Conservation (phyloP, 2,888 invertebrate species). For the Patella pellucida region DNA sequence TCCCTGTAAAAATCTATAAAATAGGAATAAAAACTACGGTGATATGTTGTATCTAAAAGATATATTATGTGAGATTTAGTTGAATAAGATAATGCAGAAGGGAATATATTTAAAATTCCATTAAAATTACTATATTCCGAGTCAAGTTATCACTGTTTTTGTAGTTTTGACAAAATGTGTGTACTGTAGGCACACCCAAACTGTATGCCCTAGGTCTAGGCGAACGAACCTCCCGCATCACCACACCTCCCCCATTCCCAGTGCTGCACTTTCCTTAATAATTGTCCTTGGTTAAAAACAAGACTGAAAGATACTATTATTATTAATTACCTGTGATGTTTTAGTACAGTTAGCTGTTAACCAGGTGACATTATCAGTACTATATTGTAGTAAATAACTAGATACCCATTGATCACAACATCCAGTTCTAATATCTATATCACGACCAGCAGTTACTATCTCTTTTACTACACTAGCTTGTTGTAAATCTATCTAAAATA, state of each 20-base stretch:
- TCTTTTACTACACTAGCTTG: constrained; percentile 39
- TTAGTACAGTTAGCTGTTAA: not conserved
- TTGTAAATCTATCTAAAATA: constrained; percentile 37
- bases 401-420: constrained; percentile 48
- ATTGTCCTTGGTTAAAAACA: too few relatives aligned
- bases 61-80: too few relatives aligned
- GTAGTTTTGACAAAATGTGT: too few relatives aligned
- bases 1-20: constrained; percentile 41
- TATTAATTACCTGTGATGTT: too few relatives aligned
- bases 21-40: not conserved
- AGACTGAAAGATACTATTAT: too few relatives aligned
- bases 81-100: too few relatives aligned
- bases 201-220: too few relatives aligned
- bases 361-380: constrained; percentile 44
- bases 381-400: constrained; percentile 42
- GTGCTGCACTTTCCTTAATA: not conserved
- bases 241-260: constrained; percentile 17
- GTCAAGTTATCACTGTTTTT: too few relatives aligned
- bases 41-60: not conserved
- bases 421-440: constrained; percentile 29
- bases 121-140: too few relatives aligned
- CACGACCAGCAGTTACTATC: constrained; percentile 43
- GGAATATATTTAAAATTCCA: too few relatives aligned
- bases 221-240: too few relatives aligned
- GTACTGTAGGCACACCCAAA: too few relatives aligned